Evolutionary conservation across 2,113 vertebrate species (phyloP).

Genomic region (Sorex araneus): DNA sequence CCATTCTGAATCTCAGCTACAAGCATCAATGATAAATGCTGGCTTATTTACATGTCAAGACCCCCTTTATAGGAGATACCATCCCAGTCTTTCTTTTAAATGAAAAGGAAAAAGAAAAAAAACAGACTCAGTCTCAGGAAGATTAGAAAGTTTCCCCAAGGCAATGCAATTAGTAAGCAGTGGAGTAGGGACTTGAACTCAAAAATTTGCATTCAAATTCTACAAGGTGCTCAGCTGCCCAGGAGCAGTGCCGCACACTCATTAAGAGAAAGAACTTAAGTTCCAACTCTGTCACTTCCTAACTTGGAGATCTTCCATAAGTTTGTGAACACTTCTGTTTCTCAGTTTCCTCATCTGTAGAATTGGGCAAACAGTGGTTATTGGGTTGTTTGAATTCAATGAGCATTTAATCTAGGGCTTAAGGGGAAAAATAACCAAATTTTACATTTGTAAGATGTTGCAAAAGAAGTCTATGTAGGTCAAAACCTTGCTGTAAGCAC

Average conservation of each 20-base stretch:
- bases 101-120: background rate
- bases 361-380: background rate
- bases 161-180: background rate
- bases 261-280: background rate
- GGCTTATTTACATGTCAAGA: slow-evolving; percentile 34
- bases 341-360: background rate
- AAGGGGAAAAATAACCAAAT: background rate
- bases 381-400: background rate
- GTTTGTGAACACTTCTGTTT: background rate
- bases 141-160: background rate
- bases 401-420: background rate
- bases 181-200: background rate
- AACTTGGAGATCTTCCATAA: background rate
- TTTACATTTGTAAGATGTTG: background rate
- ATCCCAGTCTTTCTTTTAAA: background rate
- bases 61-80: background rate
- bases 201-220: background rate
- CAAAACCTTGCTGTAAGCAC: slow-evolving; percentile 45
- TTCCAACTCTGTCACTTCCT: background rate
- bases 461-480: slow-evolving; percentile 63
- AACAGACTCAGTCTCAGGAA: background rate
- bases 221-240: background rate
- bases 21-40: background rate
- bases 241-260: accelerated
- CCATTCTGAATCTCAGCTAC: background rate